phyloP scores from a whole-genome alignment of 2,888 invertebrate species.

The Lepidochrysops patricia region DNA sequence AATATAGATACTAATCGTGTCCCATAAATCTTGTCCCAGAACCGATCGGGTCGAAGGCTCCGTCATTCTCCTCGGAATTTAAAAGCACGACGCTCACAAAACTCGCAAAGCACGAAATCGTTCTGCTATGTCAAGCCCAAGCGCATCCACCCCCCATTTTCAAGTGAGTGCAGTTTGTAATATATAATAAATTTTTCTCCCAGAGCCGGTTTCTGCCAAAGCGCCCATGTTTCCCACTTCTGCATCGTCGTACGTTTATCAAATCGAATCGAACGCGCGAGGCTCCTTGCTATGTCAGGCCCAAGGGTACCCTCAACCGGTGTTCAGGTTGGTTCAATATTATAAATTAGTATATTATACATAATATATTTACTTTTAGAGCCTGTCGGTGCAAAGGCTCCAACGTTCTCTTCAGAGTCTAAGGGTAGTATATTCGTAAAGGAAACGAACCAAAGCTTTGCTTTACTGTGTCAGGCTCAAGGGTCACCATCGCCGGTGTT shows the following conservation, averaged over 20 bases:
- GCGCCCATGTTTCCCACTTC: conserved; percentile 68
- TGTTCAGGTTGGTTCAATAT: conserved; percentile 75
- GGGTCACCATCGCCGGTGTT: conserved; percentile 78
- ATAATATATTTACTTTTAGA: conserved; percentile 50
- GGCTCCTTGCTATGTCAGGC: conserved; percentile 73
- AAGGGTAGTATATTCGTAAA: conserved; percentile 78
- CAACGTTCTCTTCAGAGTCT: conserved; percentile 76
- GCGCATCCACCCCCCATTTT: conserved; percentile 79
- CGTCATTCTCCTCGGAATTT: conserved; percentile 70
- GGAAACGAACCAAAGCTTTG: conserved; percentile 72
- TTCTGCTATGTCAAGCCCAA: conserved; percentile 80
- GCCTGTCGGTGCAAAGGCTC: conserved; percentile 77
- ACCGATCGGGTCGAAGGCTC: conserved; percentile 76
- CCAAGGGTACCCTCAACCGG: conserved; percentile 77
- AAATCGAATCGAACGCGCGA: conserved; percentile 48
- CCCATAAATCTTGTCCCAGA: conserved; percentile 51
- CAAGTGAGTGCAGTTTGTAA: conserved; percentile 71
- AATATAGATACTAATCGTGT: conserved; percentile 18
- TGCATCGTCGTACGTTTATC: conserved; percentile 67
- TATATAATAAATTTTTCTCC: conserved; percentile 35
- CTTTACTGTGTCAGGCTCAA: conserved; percentile 77
- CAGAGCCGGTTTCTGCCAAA: conserved; percentile 68
- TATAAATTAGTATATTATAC: conserved; percentile 16
- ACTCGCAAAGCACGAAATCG: conserved; percentile 67
- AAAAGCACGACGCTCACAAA: conserved; percentile 76